A percentile compares a stretch with the other conserved stretches of the same genome.
These are phyloP conservation scores for Nephotettix cincticeps DNA, from an alignment of 1,140 invertebrate species.

Conservation along the genomic window DNA sequence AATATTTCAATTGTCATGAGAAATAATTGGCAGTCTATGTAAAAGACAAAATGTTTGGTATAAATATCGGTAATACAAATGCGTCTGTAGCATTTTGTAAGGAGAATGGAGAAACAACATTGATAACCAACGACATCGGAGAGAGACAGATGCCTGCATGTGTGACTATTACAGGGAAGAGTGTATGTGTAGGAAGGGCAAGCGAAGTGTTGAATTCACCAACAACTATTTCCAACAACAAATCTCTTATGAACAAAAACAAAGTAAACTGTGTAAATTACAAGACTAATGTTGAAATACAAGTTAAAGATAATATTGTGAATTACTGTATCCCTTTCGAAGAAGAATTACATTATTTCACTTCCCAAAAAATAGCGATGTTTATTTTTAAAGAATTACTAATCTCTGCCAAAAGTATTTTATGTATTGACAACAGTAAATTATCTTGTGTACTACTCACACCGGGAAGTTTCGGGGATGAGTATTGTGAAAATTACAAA, in stretches of 20 bases:
- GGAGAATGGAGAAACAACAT: background rate
- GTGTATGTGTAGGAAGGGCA: background rate
- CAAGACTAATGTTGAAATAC: background rate
- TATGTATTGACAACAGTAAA: background rate
- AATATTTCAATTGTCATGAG: too few relatives aligned
- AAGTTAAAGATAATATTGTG: background rate
- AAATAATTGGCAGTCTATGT: too few relatives aligned
- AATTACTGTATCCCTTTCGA: background rate
- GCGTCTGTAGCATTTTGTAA: background rate
- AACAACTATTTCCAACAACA: background rate
- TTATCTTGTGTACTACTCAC: background rate
- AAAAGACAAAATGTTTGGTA: conserved; percentile 2
- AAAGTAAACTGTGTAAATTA: background rate
- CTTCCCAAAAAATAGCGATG: background rate
- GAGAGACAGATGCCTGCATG: background rate
- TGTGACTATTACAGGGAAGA: background rate
- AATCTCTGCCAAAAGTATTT: background rate
- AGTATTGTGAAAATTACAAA: background rate
- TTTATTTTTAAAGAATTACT: conserved; percentile 2
- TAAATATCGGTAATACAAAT: conserved; percentile 11
- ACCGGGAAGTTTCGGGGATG: background rate
- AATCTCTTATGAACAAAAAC: background rate
- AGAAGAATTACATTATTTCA: background rate
- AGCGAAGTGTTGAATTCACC: background rate
- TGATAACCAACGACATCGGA: background rate